Conservation (phyloP, 2,797 vertebrate genomes). For the Gallirallus australis region DNA sequence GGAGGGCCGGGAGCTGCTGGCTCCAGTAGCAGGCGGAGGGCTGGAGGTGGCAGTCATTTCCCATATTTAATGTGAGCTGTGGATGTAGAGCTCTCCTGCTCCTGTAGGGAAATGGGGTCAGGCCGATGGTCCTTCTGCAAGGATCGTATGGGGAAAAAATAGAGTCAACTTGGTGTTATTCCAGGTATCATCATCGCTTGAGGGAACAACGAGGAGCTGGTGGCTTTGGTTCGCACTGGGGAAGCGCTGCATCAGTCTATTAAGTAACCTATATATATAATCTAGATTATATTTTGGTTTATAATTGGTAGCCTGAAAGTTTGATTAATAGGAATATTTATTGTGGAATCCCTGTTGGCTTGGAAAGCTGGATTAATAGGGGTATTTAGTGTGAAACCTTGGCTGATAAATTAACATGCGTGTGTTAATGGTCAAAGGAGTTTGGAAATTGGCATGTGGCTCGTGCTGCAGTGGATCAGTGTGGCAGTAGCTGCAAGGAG, state of each 20-base stretch:
- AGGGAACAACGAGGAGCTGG: accelerated
- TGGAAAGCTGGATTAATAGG: neutral
- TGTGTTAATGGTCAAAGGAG: neutral
- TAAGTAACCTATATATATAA: neutral
- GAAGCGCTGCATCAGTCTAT: neutral
- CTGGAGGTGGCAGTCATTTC: slow-evolving; percentile 45
- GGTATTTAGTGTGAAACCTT: neutral
- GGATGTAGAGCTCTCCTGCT: neutral
- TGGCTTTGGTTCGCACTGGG: neutral
- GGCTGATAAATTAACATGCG: neutral
- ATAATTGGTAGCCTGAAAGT: neutral
- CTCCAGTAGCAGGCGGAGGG: slow-evolving; percentile 21
- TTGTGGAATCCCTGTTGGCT: neutral
- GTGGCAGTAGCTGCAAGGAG: accelerated
- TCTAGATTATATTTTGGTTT: neutral
- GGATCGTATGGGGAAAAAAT: accelerated
- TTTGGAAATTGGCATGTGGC: accelerated
- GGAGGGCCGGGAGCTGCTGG: neutral
- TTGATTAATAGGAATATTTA: neutral
- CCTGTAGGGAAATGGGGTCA: accelerated
- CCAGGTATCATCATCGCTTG: accelerated
- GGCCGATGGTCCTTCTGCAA: neutral
- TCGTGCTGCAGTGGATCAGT: accelerated
- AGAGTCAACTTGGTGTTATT: neutral
- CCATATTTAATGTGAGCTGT: slow-evolving; percentile 28